phyloP scores from a whole-genome alignment of 2,888 invertebrate species.

The Halictus ligatus region DNA sequence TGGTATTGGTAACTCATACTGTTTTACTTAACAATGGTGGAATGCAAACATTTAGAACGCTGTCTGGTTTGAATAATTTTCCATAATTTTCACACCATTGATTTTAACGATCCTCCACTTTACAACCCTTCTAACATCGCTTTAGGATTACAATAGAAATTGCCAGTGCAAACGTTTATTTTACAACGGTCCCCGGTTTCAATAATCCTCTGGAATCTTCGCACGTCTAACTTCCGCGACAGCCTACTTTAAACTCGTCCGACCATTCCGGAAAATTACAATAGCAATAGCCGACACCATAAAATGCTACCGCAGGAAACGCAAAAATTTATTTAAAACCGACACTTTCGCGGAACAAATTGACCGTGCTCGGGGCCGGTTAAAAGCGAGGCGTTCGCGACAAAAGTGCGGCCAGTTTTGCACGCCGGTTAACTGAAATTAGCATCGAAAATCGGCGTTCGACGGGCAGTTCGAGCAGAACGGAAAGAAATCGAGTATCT shows the following conservation, averaged over 20 bases:
- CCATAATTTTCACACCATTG: constrained; percentile 1
- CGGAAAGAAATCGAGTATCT: constrained; percentile 10
- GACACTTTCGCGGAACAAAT: constrained; percentile 17
- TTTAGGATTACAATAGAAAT: neutral
- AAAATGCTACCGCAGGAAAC: neutral
- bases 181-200: neutral
- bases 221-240: too few relatives aligned
- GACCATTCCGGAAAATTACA: neutral
- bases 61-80: neutral
- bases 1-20: neutral
- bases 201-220: neutral
- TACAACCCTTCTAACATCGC: neutral
- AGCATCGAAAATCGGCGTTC: neutral
- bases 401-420: neutral
- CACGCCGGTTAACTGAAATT: constrained; percentile 1
- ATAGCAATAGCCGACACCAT: neutral
- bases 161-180: neutral
- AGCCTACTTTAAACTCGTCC: too few relatives aligned
- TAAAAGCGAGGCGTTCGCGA: neutral
- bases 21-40: neutral
- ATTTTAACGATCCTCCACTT: neutral
- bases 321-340: neutral
- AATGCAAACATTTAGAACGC: neutral
- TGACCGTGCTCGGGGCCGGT: neutral
- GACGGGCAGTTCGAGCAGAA: neutral